Percentiles rank a stretch among this genome's conserved stretches.
Conservation (phyloP, 2,888 invertebrate species). For the Stenodema calcarata region DNA sequence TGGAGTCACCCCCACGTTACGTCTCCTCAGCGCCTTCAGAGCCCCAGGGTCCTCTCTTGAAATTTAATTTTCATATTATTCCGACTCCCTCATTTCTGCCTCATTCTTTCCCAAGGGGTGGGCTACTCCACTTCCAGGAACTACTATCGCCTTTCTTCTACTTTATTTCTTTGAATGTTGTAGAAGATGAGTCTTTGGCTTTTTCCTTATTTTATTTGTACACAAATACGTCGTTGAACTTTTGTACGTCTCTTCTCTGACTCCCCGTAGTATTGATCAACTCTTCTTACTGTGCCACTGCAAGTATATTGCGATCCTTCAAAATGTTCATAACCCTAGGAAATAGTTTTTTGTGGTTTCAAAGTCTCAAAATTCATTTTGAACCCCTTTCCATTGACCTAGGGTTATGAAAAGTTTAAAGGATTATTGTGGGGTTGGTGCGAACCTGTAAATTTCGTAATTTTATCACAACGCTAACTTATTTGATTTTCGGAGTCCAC, state of each 20-base stretch:
- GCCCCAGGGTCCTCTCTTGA: not conserved
- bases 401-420: too few species aligned
- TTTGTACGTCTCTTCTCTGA: not conserved
- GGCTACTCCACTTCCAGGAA: not conserved
- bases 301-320: too few species aligned
- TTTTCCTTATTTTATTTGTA: not conserved
- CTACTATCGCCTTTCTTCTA: not conserved
- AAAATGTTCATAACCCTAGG: too few species aligned
- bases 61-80: not conserved
- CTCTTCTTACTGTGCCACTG: too few species aligned
- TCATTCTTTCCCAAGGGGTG: not conserved
- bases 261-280: not conserved
- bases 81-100: not conserved
- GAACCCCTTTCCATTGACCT: too few species aligned
- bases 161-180: not conserved
- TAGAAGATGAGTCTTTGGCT: not conserved
- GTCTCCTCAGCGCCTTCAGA: not conserved
- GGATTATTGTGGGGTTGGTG: too few species aligned
- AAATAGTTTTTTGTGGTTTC: too few species aligned
- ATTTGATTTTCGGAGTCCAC: too few species aligned
- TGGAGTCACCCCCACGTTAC: not conserved
- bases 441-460: too few species aligned
- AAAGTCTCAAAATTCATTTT: too few species aligned
- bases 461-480: too few species aligned
- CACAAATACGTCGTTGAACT: not conserved